Conservation (phyloP, 2,113 vertebrate species). For the Corythoichthys intestinalis region DNA sequence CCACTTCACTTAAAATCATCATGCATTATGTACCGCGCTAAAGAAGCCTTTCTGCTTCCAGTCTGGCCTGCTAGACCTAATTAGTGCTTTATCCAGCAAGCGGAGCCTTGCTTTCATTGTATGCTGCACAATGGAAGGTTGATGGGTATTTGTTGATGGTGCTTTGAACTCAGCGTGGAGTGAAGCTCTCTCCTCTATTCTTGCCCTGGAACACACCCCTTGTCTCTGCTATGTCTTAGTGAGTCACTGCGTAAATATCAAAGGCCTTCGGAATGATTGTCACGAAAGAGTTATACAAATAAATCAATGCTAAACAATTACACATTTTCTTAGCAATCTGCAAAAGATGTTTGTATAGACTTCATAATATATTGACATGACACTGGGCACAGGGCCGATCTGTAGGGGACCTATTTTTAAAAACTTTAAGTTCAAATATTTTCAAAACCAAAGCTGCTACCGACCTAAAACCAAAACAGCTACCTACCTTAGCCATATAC, state of each 20-base stretch:
- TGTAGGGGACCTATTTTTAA: no score
- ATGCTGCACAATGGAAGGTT: slow-evolving; percentile 5
- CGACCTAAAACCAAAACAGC: no score
- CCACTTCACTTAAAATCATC: slow-evolving; percentile 55
- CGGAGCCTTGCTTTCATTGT: not conserved
- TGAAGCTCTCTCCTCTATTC: slow-evolving; percentile 15
- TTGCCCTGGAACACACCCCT: not conserved
- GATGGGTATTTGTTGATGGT: slow-evolving; percentile 21
- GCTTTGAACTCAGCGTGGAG: slow-evolving; percentile 25
- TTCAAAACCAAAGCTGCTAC: no score
- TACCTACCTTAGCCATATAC: no score
- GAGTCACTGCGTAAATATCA: not conserved
- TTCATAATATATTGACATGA: no score
- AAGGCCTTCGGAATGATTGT: not conserved
- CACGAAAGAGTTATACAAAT: not conserved
- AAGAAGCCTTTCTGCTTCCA: slow-evolving; percentile 3
- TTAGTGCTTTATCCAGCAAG: not conserved
- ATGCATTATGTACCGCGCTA: slow-evolving; percentile 49
- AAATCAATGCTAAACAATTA: no score
- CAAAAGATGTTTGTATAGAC: no score
- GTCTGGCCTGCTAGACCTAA: slow-evolving; percentile 4
- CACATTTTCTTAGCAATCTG: no score
- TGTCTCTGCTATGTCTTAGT: not conserved
- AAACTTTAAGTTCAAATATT: no score
- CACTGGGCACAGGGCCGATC: no score